Evolutionary conservation across 2,797 vertebrate genomes (phyloP).

Genomic region (Melanogrammus aeglefinus): DNA sequence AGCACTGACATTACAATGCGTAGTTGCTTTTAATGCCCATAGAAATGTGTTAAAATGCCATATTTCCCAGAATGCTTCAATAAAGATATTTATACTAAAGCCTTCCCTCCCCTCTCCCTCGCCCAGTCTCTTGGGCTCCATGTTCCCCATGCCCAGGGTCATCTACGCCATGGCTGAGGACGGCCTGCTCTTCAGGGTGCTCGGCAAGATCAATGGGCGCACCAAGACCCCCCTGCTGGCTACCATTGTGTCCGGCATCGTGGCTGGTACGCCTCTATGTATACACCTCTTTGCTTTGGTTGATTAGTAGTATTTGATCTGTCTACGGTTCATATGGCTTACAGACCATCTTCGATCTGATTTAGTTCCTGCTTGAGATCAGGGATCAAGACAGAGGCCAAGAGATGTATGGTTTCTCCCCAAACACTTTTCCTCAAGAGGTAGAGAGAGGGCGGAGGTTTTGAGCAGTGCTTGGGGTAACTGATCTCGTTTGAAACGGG

Average conservation of each 20-base stretch:
- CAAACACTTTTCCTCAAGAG: too few relatives aligned
- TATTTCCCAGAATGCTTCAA: too few relatives aligned
- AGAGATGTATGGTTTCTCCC: too few relatives aligned
- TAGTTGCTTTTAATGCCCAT: background rate
- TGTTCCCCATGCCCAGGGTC: conserved; percentile 98
- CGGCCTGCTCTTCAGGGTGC: conserved; percentile 84
- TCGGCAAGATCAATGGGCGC: conserved; percentile 79
- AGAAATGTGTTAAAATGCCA: background rate
- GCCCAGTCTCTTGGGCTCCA: conserved; percentile 88
- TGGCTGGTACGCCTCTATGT: conserved; percentile 76
- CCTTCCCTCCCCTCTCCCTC: background rate
- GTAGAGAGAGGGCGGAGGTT: too few relatives aligned
- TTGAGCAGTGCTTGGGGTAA: too few relatives aligned
- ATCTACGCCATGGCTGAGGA: conserved; percentile 97
- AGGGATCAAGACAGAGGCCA: too few relatives aligned
- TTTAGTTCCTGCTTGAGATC: background rate
- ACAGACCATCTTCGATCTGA: background rate
- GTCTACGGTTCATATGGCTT: background rate
- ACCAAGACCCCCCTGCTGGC: conserved; percentile 90
- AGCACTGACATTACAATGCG: background rate
- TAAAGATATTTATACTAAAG: background rate
- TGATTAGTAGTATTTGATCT: background rate
- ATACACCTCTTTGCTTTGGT: background rate
- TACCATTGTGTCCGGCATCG: conserved; percentile 82
- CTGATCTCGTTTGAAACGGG: too few relatives aligned